Base-by-base conservation (phyloP, 2,113 vertebrate species). In the Odontophorus gujanensis region DNA sequence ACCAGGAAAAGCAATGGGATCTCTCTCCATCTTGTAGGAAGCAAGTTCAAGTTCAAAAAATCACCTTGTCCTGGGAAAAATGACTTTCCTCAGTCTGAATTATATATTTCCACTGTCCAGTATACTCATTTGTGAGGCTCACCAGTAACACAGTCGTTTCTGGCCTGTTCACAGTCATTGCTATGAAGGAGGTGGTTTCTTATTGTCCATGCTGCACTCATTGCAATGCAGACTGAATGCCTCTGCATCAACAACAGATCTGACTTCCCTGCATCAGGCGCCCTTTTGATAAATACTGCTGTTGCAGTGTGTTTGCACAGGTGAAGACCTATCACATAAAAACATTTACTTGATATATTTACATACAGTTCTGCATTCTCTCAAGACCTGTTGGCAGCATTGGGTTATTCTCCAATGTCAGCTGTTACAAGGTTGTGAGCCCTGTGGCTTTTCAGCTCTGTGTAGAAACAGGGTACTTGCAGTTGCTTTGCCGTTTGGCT, bases 321-420 rank as follows among this genome's bases (percentile, higher is more conserved):
- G 94, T 95, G 94, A 96, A 88, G 96, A 89, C 89, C 94, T 96
- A 88, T 71, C n/a, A 11, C 95, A 95, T 96, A 91, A 96, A 95
- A 97, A 94, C 96, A 92, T 94, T 95, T 84, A 82, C 93, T 86
- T 88, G 88, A 88, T 90, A 18, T 93, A 92, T 95, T 94, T 95
- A 92, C 94, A 92, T 55, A 94, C 67, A 95, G 94, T 92, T 94
- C 80, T 93, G 91, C 92, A 96, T 95, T 96, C 93, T 95, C 91
- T 50, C 87, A 81, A 84, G 94, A 90, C 95, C 87, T 92, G 76
- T 89, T 92, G 93, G 78, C 86, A 92, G 90, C 81, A 67, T 67
- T 63, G 69, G 84, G 81, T 89, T 72, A 79, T 92, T 93, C 88
- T 40, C 71, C 95, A 96, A 96, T 91, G 92, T 96, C 93, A 95